Conservation (phyloP, 2,888 invertebrate species). For the Diarsia dahlii region DNA sequence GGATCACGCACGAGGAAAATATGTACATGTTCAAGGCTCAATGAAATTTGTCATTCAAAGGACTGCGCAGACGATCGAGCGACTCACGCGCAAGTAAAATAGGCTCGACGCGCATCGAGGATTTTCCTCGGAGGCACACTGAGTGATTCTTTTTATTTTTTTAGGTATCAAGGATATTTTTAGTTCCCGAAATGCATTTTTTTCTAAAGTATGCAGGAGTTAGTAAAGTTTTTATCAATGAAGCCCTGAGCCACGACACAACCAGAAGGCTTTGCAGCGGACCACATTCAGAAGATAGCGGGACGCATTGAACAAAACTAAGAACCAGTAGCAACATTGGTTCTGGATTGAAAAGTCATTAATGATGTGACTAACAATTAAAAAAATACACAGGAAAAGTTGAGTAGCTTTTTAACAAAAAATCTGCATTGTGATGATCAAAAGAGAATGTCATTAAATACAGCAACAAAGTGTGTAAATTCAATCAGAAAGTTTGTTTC, state of each 20-base stretch:
- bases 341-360: too few species aligned
- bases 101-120: constrained; percentile 70
- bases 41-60: constrained; percentile 89
- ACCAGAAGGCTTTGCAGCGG: too few species aligned
- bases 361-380: not conserved
- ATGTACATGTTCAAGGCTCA: constrained; percentile 83
- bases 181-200: too few species aligned
- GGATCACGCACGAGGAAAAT: constrained; percentile 89
- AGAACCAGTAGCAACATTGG: too few species aligned
- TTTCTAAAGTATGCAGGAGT: too few species aligned
- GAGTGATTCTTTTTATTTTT: constrained; percentile 58
- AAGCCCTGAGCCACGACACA: too few species aligned
- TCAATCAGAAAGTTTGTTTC: constrained; percentile 35
- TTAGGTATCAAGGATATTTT: too few species aligned
- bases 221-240: not conserved
- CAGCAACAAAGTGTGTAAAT: constrained; percentile 9
- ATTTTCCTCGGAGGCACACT: constrained; percentile 86
- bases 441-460: constrained; percentile 43
- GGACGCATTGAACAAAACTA: not conserved
- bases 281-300: not conserved
- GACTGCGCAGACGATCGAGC: constrained; percentile 70
- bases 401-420: not conserved
- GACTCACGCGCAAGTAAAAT: constrained; percentile 81
- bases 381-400: constrained; percentile 1
- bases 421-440: not conserved